A percentile compares a stretch with the other conserved stretches of the same genome.
phyloP scores from a whole-genome alignment of 2,797 vertebrate species.

The Amblyopsis hoosieri region DNA sequence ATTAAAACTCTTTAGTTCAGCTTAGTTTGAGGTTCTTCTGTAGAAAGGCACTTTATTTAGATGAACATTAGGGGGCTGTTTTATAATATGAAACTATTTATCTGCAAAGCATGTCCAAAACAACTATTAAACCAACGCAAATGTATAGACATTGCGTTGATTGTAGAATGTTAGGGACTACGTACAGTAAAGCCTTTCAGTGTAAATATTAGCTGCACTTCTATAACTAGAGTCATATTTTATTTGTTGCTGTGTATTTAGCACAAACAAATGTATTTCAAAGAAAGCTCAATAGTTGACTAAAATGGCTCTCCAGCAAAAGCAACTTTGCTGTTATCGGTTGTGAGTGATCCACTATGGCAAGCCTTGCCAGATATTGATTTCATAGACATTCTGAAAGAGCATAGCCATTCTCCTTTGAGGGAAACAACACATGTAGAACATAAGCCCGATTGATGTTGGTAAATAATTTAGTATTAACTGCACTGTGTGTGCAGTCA shows the following conservation, averaged over 20 bases:
- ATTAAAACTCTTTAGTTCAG: constrained; percentile 58
- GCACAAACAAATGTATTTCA: not conserved
- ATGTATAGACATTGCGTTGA: not conserved
- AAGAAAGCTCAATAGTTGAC: not conserved
- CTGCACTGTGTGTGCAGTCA: constrained; percentile 49
- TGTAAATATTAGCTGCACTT: constrained; percentile 34
- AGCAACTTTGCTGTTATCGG: constrained; percentile 27
- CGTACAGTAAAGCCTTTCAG: constrained; percentile 5
- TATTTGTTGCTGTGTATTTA: not conserved
- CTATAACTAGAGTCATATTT: not conserved
- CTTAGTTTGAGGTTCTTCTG: constrained; percentile 55
- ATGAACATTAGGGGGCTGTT: constrained; percentile 44
- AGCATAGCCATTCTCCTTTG: constrained; percentile 52
- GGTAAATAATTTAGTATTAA: constrained; percentile 71
- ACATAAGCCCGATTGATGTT: constrained; percentile 60
- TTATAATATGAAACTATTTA: constrained; percentile 47
- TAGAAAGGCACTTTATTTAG: constrained; percentile 47
- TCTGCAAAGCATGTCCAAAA: constrained; percentile 25
- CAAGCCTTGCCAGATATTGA: constrained; percentile 59
- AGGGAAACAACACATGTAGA: constrained; percentile 67
- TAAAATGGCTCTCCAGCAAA: constrained; percentile 8
- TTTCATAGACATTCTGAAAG: constrained; percentile 55
- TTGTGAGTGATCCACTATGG: constrained; percentile 54
- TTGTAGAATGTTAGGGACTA: not conserved
- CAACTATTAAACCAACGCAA: not conserved